These are phyloP conservation scores for Cataglyphis livida DNA, from an alignment of 2,888 invertebrate genomes.

Conservation along the genomic window DNA sequence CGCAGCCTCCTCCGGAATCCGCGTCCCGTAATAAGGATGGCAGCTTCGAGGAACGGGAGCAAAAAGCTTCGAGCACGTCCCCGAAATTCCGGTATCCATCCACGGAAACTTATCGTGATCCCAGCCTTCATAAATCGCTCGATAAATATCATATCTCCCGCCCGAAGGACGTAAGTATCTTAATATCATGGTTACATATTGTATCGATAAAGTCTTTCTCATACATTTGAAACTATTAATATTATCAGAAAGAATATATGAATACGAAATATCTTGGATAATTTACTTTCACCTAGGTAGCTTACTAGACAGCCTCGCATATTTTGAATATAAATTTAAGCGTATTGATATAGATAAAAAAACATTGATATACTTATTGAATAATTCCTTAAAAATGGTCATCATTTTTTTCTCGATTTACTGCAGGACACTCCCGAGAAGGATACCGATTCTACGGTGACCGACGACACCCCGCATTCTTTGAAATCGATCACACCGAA, in stretches of 20 bases:
- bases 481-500: conserved; percentile 81
- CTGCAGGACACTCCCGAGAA: conserved; percentile 84
- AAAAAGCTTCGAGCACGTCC: conserved; percentile 44
- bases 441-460: conserved; percentile 81
- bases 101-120: conserved; percentile 80
- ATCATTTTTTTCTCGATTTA: neutral
- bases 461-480: conserved; percentile 54
- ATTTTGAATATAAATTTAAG: neutral
- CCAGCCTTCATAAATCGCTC: conserved; percentile 81
- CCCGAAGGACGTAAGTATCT: conserved; percentile 78
- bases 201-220: neutral
- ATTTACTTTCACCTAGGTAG: neutral
- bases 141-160: conserved; percentile 77
- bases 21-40: conserved; percentile 78
- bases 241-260: neutral
- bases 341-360: neutral
- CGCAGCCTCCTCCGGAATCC: conserved; percentile 53
- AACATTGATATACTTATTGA: neutral
- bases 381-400: neutral
- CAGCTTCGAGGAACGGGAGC: conserved; percentile 37
- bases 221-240: neutral
- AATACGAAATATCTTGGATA: neutral
- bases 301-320: neutral
- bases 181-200: neutral
- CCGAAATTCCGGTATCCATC: conserved; percentile 64